Conservation (phyloP, 1,140 invertebrate genomes). For the Saccostrea glomerata region DNA sequence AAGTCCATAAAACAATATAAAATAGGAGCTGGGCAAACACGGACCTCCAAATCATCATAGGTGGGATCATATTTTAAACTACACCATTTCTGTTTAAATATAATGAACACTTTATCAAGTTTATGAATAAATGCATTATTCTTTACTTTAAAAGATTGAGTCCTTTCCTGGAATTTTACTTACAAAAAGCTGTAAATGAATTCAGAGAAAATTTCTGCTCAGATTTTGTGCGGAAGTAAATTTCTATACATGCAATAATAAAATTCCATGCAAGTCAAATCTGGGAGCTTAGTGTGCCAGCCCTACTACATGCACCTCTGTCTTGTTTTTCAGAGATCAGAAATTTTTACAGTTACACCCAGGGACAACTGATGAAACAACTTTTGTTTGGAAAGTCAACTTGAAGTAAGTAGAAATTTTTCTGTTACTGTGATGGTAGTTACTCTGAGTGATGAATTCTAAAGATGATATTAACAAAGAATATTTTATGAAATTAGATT, state of each 20-base stretch:
- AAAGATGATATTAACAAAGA: too few species aligned
- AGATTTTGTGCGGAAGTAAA: not conserved
- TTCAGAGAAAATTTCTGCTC: not conserved
- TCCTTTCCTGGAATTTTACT: too few species aligned
- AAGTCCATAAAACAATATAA: too few species aligned
- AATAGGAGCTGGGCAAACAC: too few species aligned
- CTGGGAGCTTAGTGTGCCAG: not conserved
- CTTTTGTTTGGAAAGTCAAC: slow-evolving; percentile 73
- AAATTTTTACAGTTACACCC: slow-evolving; percentile 72
- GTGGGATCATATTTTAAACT: too few species aligned
- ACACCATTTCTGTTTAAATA: not conserved
- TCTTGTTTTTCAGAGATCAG: slow-evolving; percentile 64
- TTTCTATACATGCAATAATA: too few species aligned
- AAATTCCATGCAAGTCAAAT: not conserved
- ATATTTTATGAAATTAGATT: too few species aligned
- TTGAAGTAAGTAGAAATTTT: slow-evolving; percentile 63
- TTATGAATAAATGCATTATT: not conserved
- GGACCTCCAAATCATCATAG: too few species aligned
- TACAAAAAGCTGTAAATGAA: too few species aligned
- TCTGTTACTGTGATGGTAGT: too few species aligned
- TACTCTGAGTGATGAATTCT: too few species aligned
- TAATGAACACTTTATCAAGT: not conserved
- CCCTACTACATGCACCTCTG: not conserved
- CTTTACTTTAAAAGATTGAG: not conserved
- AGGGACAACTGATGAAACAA: slow-evolving; percentile 66